These are phyloP conservation scores for Mactromeris polynyma DNA, from an alignment of 2,888 invertebrate genomes.

Conservation along the genomic window DNA sequence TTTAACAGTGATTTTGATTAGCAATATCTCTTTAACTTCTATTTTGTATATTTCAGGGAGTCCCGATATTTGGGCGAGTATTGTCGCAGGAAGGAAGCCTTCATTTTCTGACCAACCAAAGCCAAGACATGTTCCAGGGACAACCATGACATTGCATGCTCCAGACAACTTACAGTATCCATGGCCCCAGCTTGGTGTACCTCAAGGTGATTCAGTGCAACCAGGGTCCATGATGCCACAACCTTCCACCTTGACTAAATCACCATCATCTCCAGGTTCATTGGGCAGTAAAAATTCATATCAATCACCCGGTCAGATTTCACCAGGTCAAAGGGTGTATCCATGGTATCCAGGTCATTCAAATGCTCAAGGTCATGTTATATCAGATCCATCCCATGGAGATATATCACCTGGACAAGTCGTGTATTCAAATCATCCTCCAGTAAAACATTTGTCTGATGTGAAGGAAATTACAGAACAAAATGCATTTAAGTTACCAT, in stretches of 20 bases:
- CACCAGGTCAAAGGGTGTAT: conserved; percentile 59
- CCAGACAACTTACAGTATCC: conserved; percentile 44
- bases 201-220: conserved; percentile 27
- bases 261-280: conserved; percentile 60
- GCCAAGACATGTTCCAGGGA: conserved; percentile 81
- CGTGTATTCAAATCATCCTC: conserved; percentile 19
- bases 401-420: conserved; percentile 60
- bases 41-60: conserved; percentile 40
- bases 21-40: no score
- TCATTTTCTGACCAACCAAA: conserved; percentile 58
- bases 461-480: conserved; percentile 15
- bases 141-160: conserved; percentile 75
- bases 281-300: conserved; percentile 53
- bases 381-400: conserved; percentile 23
- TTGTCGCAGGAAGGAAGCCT: conserved; percentile 78
- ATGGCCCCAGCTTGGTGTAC: conserved; percentile 28
- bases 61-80: conserved; percentile 79
- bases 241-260: conserved; percentile 29
- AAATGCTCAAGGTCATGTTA: conserved; percentile 45
- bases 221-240: not conserved
- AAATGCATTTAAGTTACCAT: no score
- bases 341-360: conserved; percentile 49
- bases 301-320: conserved; percentile 60
- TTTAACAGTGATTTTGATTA: no score
- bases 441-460: conserved; percentile 25